Base-by-base conservation (phyloP, 2,888 invertebrate species). In the Sarcophaga subvicina region DNA sequence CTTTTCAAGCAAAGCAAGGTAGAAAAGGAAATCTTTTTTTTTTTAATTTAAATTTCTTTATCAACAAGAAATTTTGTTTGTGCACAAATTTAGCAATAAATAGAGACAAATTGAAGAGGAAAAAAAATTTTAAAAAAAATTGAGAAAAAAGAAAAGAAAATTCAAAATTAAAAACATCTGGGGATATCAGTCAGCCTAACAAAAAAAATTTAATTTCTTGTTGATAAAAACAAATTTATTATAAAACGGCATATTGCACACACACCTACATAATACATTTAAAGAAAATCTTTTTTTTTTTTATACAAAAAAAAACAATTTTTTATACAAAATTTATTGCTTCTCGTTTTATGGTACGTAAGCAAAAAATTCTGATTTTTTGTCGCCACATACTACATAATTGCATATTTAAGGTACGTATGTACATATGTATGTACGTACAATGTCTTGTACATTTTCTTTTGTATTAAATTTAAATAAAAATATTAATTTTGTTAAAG, bases 161-260 rank as follows among this genome's bases (percentile, higher is more conserved):
- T 22, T 20, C 20, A 4, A 75, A 75, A 83, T 75, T 73, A 47
- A 25, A 70, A 84, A 69, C 84, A 84, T 84, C 75, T 84, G 84
- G 83, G 62, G n/a, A 6, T 60, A 62, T n/a, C 22, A 22, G 62
- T 62, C 62, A 62, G 59, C 64, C 20, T 69, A 79, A 0, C 83
- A 64, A 75, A 80, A 20, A 20, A 59, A 59, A n/a, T 54, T 3
- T 4, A 67, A 22, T 71, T 70, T 54, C 49, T 54, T 76, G 27
- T 63, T 69, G 12, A 47, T 64, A 20, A 59, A 20, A 59, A 77
- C 76, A 77, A 64, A 77, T 77, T 80, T 82, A 27, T 59, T 64
- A 66, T 64, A 37, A 37, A 37, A 37, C 37, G 10, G 10, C 10
- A 8, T 37, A 37, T 10, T 37, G 10, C 10, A 37, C 37, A 37